These are phyloP conservation scores for Gymnarchus niloticus DNA, from an alignment of 2,113 vertebrate genomes.

Conservation along the genomic window DNA sequence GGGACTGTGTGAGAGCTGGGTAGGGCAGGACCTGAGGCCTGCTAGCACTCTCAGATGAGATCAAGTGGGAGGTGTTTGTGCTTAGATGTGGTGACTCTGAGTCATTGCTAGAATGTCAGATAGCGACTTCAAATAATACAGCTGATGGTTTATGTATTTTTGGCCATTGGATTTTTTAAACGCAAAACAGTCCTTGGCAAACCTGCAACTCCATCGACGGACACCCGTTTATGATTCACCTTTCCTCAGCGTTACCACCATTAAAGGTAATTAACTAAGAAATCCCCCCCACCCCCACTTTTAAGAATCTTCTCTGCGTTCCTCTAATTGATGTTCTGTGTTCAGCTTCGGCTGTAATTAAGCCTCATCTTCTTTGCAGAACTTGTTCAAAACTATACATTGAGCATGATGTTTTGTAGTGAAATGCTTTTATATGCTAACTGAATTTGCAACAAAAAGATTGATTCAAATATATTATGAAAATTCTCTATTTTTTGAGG, in stretches of 20 bases:
- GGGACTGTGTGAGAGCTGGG: background rate
- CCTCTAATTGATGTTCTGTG: background rate
- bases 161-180: constrained; percentile 22
- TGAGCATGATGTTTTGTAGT: background rate
- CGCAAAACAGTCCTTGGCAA: background rate
- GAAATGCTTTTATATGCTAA: background rate
- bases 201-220: background rate
- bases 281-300: constrained; percentile 2
- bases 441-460: background rate
- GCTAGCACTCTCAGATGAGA: constrained; percentile 11
- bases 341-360: background rate
- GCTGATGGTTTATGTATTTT: constrained; percentile 23
- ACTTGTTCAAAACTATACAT: background rate
- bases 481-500: background rate
- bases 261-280: constrained; percentile 24
- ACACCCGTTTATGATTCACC: background rate
- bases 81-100: constrained; percentile 45
- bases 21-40: constrained; percentile 20
- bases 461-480: background rate
- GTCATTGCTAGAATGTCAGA: constrained; percentile 47
- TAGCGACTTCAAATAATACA: constrained; percentile 40
- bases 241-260: background rate
- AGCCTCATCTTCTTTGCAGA: background rate
- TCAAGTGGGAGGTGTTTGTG: constrained; percentile 38
- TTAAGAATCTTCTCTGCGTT: background rate